These are phyloP conservation scores for Galaxea fascicularis DNA, from an alignment of 92 coral and sea anemone genomes.

Conservation along the genomic window DNA sequence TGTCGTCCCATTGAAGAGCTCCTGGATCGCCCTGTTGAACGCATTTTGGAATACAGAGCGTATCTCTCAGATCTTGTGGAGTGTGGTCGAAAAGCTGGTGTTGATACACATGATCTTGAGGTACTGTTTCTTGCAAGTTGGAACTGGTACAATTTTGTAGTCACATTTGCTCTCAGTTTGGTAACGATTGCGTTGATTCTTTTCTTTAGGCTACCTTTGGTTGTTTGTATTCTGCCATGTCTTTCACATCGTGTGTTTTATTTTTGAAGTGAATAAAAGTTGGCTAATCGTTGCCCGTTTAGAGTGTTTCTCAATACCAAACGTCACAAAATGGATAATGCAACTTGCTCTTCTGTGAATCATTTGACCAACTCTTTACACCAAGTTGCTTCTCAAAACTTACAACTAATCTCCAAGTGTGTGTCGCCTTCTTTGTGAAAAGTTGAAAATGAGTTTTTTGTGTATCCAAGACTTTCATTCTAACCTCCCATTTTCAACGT, in stretches of 20 bases:
- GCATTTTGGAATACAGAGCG: slow-evolving; percentile 86
- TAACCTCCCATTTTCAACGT: neutral
- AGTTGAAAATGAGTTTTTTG: too few relatives aligned
- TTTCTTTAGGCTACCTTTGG: too few relatives aligned
- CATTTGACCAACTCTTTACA: neutral
- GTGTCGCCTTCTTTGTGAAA: too few relatives aligned
- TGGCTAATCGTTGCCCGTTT: too few relatives aligned
- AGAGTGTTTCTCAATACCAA: too few relatives aligned
- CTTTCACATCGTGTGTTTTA: too few relatives aligned
- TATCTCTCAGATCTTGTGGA: slow-evolving; percentile 75
- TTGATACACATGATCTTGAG: slow-evolving; percentile 82
- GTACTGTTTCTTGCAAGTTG: slow-evolving; percentile 23
- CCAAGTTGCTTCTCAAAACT: neutral
- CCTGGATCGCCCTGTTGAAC: slow-evolving; percentile 86
- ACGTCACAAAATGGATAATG: too few relatives aligned
- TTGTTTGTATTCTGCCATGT: too few relatives aligned
- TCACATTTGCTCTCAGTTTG: too few relatives aligned
- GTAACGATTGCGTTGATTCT: too few relatives aligned
- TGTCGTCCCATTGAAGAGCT: slow-evolving; percentile 79
- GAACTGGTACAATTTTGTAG: too few relatives aligned
- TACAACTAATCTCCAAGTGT: neutral
- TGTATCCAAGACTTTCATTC: neutral
- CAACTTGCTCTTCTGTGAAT: neutral
- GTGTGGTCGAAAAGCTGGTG: slow-evolving; percentile 73
- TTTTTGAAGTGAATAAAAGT: too few relatives aligned